These are phyloP conservation scores for Burhinus oedicnemus DNA, from an alignment of 2,113 vertebrate genomes.

Conservation along the genomic window DNA sequence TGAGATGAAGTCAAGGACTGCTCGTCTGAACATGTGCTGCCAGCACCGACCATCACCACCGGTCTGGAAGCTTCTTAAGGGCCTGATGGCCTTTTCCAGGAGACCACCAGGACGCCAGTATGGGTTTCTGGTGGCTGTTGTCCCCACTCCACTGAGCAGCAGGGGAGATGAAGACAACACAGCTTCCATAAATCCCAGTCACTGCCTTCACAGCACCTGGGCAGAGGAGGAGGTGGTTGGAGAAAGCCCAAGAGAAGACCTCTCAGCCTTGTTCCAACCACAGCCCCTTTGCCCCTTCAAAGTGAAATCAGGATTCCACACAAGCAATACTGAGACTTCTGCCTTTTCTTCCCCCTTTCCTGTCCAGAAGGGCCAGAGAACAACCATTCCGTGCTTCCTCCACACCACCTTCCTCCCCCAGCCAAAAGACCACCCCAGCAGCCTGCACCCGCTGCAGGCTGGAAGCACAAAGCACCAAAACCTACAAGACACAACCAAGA, in stretches of 20 bases:
- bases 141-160: not conserved
- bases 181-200: not conserved
- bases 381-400: not conserved
- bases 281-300: not conserved
- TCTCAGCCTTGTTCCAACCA: not conserved
- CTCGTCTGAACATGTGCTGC: rapidly evolving
- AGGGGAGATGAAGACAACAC: not conserved
- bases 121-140: not conserved
- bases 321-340: not conserved
- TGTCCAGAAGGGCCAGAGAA: not conserved
- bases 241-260: not conserved
- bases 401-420: not conserved
- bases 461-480: not conserved
- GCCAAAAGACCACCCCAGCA: not conserved
- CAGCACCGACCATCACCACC: not conserved
- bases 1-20: not conserved
- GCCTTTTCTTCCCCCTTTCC: not conserved
- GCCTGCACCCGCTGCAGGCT: no score
- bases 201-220: not conserved
- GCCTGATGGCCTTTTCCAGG: not conserved
- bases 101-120: rapidly evolving
- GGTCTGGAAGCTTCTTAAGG: not conserved
- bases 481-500: not conserved
- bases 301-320: not conserved
- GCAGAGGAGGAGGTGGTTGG: not conserved